phyloP scores from a whole-genome alignment of 2,888 invertebrate genomes.

The Sinodicranocentrus sp. region DNA sequence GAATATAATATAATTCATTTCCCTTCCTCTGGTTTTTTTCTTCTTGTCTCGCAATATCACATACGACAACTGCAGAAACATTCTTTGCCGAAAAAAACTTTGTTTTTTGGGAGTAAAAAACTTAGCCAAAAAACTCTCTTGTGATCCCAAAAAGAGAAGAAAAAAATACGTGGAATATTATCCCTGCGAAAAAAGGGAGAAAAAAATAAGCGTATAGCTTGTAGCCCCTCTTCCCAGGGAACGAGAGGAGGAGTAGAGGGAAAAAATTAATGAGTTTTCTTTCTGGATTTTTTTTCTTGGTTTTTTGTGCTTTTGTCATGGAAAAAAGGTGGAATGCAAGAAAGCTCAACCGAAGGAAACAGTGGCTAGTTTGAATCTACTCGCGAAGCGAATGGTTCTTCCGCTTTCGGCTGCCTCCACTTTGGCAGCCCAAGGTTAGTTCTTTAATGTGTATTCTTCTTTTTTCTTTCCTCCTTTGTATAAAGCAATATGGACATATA shows the following conservation, averaged over 20 bases:
- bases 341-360: conserved; percentile 78
- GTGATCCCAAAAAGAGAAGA: background rate
- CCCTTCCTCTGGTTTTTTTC: background rate
- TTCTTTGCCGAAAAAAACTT: conserved; percentile 56
- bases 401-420: conserved; percentile 74
- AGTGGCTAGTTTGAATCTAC: conserved; percentile 75
- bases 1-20: conserved; percentile 29
- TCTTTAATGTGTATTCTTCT: too few relatives aligned
- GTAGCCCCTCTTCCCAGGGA: background rate
- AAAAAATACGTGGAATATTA: conserved; percentile 27
- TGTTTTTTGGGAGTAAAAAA: conserved; percentile 31
- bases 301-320: conserved; percentile 21
- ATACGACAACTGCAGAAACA: conserved; percentile 66
- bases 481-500: too few relatives aligned
- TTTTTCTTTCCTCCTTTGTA: too few relatives aligned
- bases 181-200: conserved; percentile 28
- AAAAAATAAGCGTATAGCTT: too few relatives aligned
- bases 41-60: conserved; percentile 32
- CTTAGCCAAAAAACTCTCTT: conserved; percentile 26
- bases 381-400: conserved; percentile 76
- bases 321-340: conserved; percentile 77
- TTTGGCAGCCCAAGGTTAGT: conserved; percentile 75
- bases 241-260: conserved; percentile 39
- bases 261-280: conserved; percentile 67
- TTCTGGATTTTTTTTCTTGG: conserved; percentile 40